These are phyloP conservation scores for Fopius arisanus DNA, from an alignment of 1,140 invertebrate species.

Conservation along the genomic window DNA sequence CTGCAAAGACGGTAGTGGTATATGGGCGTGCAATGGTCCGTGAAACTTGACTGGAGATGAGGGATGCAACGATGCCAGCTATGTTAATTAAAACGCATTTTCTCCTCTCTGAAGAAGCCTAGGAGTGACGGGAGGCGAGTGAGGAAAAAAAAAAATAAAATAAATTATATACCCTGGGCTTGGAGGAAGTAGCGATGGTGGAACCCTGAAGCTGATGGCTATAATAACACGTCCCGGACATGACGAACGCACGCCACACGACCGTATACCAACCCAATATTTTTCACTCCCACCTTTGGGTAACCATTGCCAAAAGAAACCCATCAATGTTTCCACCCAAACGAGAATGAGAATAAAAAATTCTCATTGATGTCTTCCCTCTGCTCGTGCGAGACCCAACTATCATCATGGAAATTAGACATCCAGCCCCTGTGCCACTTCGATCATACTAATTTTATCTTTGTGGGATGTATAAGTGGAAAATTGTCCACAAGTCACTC, in stretches of 20 bases:
- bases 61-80: slow-evolving; percentile 50
- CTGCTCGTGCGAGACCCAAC: background rate
- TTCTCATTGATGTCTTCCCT: background rate
- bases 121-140: slow-evolving; percentile 30
- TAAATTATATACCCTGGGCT: slow-evolving; percentile 8
- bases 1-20: background rate
- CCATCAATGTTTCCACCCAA: background rate
- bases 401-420: background rate
- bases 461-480: background rate
- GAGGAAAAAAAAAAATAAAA: slow-evolving; percentile 36
- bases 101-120: background rate
- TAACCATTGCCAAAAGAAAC: slow-evolving; percentile 3
- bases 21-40: slow-evolving; percentile 43
- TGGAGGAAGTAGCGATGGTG: slow-evolving; percentile 16
- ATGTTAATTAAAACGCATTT: slow-evolving; percentile 55
- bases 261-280: slow-evolving; percentile 27
- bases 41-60: slow-evolving; percentile 44
- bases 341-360: background rate
- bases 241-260: slow-evolving; percentile 43
- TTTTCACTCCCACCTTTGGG: slow-evolving; percentile 7
- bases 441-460: slow-evolving; percentile 6
- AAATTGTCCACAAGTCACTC: background rate
- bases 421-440: slow-evolving; percentile 2
- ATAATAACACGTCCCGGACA: slow-evolving; percentile 51
- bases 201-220: slow-evolving; percentile 37